These are phyloP conservation scores for Lepidurus apus DNA, from an alignment of 1,140 invertebrate species.

Conservation along the genomic window DNA sequence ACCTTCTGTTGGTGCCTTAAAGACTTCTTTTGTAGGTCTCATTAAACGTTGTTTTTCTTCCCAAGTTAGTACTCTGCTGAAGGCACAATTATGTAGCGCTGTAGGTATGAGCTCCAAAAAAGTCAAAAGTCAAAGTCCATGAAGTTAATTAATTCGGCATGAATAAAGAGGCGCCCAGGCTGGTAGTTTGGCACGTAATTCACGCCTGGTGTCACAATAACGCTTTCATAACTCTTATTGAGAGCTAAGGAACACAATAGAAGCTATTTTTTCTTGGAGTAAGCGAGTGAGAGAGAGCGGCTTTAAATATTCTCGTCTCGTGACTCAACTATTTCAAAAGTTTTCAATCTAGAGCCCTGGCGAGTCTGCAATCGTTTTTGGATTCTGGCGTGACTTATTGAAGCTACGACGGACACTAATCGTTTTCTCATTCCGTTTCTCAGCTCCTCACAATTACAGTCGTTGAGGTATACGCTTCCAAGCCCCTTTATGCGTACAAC, in stretches of 20 bases:
- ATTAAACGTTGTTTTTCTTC: no score
- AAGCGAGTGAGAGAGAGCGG: not conserved
- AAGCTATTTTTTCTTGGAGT: not conserved
- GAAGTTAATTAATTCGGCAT: no score
- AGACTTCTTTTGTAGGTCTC: not conserved
- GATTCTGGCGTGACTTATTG: no score
- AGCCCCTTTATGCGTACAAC: no score
- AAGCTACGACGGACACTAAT: not conserved
- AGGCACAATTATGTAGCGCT: no score
- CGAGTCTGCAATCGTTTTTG: not conserved
- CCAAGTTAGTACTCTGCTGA: no score
- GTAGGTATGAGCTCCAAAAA: no score
- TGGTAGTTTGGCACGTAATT: not conserved
- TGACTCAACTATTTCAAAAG: slow-evolving; percentile 1
- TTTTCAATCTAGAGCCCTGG: not conserved
- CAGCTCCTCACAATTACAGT: no score
- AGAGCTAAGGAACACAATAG: not conserved
- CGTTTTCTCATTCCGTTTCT: not conserved
- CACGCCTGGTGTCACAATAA: slow-evolving; percentile 8
- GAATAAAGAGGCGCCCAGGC: no score
- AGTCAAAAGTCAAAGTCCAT: no score
- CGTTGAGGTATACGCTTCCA: no score
- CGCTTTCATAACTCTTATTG: not conserved
- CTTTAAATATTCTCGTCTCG: not conserved
- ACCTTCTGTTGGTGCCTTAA: not conserved